Percentiles rank a stretch among this genome's conserved stretches.
Conservation (phyloP, 64 coral and sea anemone species). For the Porites lutea region DNA sequence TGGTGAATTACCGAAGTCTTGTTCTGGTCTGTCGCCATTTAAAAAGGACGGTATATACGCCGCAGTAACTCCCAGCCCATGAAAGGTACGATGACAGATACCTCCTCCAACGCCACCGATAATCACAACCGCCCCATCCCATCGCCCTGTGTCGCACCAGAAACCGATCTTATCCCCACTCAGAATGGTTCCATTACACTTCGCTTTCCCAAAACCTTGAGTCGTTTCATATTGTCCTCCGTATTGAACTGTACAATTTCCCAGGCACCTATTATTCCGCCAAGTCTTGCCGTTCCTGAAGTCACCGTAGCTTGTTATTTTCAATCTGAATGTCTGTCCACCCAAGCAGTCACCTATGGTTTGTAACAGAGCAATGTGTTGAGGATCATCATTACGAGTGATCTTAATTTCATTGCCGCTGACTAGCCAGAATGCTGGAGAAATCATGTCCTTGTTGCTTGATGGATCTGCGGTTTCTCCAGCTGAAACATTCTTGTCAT, state of each 20-base stretch:
- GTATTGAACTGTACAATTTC: conserved; percentile 10
- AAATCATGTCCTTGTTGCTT: conserved; percentile 50
- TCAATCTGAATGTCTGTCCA: conserved; percentile 28
- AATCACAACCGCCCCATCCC: neutral
- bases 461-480: neutral
- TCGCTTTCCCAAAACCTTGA: neutral
- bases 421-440: conserved; percentile 25
- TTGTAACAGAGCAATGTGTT: neutral
- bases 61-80: neutral
- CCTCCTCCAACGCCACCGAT: neutral
- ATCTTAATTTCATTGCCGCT: conserved; percentile 54
- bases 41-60: neutral
- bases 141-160: neutral
- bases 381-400: conserved; percentile 53
- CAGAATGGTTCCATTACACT: conserved; percentile 7
- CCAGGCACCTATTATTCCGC: neutral
- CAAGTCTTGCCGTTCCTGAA: neutral
- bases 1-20: neutral
- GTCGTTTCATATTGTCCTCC: conserved; percentile 2
- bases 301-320: conserved; percentile 25
- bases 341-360: conserved; percentile 1
- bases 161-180: neutral
- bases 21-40: neutral
- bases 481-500: neutral
- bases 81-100: neutral